A percentile compares a stretch with the other conserved stretches of the same genome.
phyloP scores from a whole-genome alignment of 2,797 vertebrate genomes.

The Telmatherina bonti region DNA sequence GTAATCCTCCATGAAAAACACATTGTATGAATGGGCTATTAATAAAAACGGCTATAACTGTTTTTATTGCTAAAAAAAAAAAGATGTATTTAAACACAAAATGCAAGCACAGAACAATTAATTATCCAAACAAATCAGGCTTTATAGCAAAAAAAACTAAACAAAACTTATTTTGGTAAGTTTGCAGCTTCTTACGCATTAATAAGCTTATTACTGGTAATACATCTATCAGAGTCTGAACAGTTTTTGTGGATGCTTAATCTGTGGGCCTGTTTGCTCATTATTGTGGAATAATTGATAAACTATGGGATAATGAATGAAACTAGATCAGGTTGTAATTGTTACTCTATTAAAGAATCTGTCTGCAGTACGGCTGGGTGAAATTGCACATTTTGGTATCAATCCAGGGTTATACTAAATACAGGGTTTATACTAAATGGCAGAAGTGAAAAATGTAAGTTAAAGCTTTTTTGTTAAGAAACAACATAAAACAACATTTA shows the following conservation, averaged over 20 bases:
- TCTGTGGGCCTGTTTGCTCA: neutral
- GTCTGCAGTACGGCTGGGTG: too few relatives aligned
- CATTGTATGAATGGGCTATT: too few relatives aligned
- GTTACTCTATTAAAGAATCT: neutral
- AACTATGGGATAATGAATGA: conserved; percentile 5
- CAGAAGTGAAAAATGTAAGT: too few relatives aligned
- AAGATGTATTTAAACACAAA: conserved; percentile 7
- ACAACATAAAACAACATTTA: too few relatives aligned
- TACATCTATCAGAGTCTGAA: neutral
- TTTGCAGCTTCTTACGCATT: neutral
- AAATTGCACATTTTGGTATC: too few relatives aligned
- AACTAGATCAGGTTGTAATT: neutral
- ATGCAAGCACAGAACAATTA: neutral
- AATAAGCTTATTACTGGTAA: neutral
- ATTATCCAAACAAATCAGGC: neutral
- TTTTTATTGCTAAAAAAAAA: too few relatives aligned
- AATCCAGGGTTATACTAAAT: too few relatives aligned
- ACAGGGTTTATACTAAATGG: too few relatives aligned
- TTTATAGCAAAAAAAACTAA: neutral
- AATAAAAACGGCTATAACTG: too few relatives aligned
- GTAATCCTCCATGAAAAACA: conserved; percentile 31
- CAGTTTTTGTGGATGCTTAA: neutral
- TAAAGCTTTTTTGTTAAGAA: too few relatives aligned
- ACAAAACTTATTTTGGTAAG: neutral
- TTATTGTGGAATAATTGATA: conserved; percentile 5